A percentile compares a stretch with the other conserved stretches of the same genome.
phyloP scores from a whole-genome alignment of 2,888 invertebrate species.

The Cantharis rustica region DNA sequence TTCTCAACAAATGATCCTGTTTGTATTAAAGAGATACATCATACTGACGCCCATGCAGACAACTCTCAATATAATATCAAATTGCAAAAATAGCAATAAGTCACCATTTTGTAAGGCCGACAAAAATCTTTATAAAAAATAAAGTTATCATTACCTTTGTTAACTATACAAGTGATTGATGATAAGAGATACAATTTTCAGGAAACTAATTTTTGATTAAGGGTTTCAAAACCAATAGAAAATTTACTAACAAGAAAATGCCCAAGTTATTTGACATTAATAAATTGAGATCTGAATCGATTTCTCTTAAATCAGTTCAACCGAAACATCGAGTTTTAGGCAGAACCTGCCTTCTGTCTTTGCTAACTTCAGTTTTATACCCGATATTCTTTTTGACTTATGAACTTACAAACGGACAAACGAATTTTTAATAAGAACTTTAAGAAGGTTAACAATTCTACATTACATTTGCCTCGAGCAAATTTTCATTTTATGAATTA shows the following conservation, averaged over 20 bases:
- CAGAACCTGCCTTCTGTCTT: neutral
- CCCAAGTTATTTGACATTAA: neutral
- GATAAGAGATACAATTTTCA: neutral
- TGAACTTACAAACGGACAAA: neutral
- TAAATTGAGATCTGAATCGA: neutral
- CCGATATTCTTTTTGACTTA: neutral
- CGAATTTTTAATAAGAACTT: neutral
- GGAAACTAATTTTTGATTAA: neutral
- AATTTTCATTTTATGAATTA: neutral
- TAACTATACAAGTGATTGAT: neutral
- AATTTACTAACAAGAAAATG: neutral
- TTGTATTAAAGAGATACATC: constrained; percentile 52
- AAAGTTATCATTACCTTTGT: neutral
- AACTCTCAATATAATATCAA: constrained; percentile 21
- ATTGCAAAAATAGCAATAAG: constrained; percentile 11
- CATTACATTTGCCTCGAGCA: neutral
- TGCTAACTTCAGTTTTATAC: neutral
- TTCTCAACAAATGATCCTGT: constrained; percentile 52
- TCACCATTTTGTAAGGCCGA: neutral
- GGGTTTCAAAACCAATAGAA: neutral
- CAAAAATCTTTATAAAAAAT: neutral
- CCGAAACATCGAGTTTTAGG: neutral
- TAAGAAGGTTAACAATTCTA: neutral
- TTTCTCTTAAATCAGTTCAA: neutral
- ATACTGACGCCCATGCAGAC: constrained; percentile 42